Evolutionary conservation across 1,140 invertebrate genomes (phyloP), one percentile per base, ranked within the genome.

Genomic region (Drosophila tani): DNA sequence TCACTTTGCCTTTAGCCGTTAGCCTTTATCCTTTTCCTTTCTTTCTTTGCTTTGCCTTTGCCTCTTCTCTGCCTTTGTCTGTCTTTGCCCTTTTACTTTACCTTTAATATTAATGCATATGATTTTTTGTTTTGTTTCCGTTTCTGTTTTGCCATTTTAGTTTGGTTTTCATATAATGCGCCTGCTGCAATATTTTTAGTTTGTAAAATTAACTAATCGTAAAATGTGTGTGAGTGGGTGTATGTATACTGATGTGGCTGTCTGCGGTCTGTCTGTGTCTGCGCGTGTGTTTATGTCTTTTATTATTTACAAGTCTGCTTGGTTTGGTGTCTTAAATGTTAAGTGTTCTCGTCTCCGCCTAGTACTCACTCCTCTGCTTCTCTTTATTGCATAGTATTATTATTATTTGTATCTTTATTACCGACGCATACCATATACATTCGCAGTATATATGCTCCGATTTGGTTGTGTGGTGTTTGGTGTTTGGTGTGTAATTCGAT

Each of bases 121-220:
- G 77, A 90, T 84, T 78, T 82, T 71, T 70, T 41, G 24, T 75
- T 76, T 71, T 56, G 17, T 57, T 66, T 63, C 27, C 17, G 32
- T 32, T 35, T 55, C 32, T 55, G 57, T 32, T 71, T 78, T 80
- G 74, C 77, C 77, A 75, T 86, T 86, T 66, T 70, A 56, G 43
- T 67, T 75, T 81, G 69, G 68, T 64, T 84, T 75, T 79, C 59
- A 86, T 86, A 70, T 85, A 81, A 82, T 68, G 75, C 81, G 74
- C 75, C 80, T 75, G 77, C 65, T 83, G 71, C 47, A 66, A 86
- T 86, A 86, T 65, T 70, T 75, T 58, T 69, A 57, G 49, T 68
- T 59, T 67, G 84, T 88, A 81, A 81, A 81, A 84, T 87, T 83
- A 87, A 81, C 81, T 88, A 87, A 88, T 81, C 76, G 84, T 88